Conservation (phyloP, 2,888 invertebrate species). For the Caenorhabditis afra region DNA sequence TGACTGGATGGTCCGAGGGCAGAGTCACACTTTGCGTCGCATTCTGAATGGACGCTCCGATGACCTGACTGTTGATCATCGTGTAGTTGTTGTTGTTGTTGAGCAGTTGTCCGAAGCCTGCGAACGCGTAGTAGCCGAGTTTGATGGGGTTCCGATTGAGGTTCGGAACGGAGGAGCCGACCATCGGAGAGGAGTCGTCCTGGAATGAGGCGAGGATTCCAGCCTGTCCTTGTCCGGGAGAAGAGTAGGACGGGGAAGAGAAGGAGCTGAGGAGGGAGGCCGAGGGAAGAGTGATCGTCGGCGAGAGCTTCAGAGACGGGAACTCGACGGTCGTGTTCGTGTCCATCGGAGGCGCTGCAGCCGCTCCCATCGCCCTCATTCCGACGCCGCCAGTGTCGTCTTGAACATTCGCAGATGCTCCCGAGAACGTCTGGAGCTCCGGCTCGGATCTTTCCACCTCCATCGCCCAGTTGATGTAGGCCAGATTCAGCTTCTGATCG, state of each 20-base stretch:
- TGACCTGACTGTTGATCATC: constrained; percentile 68
- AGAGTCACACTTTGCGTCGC: constrained; percentile 68
- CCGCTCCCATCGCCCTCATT: constrained; percentile 10
- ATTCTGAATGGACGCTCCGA: constrained; percentile 77
- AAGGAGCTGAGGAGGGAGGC: constrained; percentile 55
- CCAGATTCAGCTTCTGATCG: constrained; percentile 53
- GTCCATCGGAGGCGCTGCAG: constrained; percentile 26
- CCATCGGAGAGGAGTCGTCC: constrained; percentile 32
- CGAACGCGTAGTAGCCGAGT: constrained; percentile 73
- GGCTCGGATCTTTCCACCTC: constrained; percentile 64
- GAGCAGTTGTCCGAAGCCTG: constrained; percentile 69
- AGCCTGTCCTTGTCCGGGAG: background rate
- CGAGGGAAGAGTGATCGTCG: constrained; percentile 66
- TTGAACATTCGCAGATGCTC: constrained; percentile 29
- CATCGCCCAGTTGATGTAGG: constrained; percentile 69
- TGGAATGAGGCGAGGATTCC: constrained; percentile 25
- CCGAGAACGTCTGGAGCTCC: constrained; percentile 25
- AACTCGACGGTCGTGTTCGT: constrained; percentile 56
- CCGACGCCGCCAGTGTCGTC: constrained; percentile 48
- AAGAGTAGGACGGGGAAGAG: background rate
- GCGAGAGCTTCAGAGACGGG: constrained; percentile 57
- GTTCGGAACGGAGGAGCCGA: constrained; percentile 20
- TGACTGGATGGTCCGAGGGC: constrained; percentile 68
- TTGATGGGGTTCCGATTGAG: constrained; percentile 66
- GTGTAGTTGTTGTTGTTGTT: constrained; percentile 54